These are phyloP conservation scores for Agrotis ipsilon DNA, from an alignment of 2,888 invertebrate genomes.

Conservation along the genomic window DNA sequence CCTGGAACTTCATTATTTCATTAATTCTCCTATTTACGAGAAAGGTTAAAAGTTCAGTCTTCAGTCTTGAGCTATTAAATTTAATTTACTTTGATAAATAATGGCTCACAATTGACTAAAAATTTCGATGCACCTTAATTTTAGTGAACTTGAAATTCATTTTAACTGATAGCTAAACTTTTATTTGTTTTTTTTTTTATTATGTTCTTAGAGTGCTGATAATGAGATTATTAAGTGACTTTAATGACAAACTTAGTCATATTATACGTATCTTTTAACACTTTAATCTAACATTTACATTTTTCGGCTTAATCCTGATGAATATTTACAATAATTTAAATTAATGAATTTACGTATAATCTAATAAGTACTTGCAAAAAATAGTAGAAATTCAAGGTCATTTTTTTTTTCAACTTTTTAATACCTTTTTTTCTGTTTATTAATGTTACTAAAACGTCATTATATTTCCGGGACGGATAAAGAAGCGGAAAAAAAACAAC, in stretches of 20 bases:
- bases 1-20: slow-evolving; percentile 53
- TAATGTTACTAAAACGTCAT: too few relatives aligned
- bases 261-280: too few relatives aligned
- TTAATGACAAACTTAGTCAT: not conserved
- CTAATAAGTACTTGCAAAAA: too few relatives aligned
- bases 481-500: too few relatives aligned
- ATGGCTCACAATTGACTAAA: slow-evolving; percentile 17
- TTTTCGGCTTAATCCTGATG: too few relatives aligned
- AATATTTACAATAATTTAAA: too few relatives aligned
- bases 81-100: slow-evolving; percentile 27
- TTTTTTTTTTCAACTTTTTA: too few relatives aligned
- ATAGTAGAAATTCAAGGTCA: too few relatives aligned
- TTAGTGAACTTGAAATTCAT: slow-evolving; percentile 28
- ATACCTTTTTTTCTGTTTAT: too few relatives aligned
- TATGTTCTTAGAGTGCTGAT: not conserved
- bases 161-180: not conserved
- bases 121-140: slow-evolving; percentile 2
- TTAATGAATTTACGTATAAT: too few relatives aligned
- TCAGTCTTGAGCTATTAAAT: slow-evolving; percentile 23
- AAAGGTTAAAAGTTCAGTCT: slow-evolving; percentile 48
- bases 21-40: slow-evolving; percentile 41
- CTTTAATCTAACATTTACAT: too few relatives aligned
- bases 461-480: too few relatives aligned
- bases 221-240: not conserved
- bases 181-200: slow-evolving; percentile 2